phyloP scores from a whole-genome alignment of 2,888 invertebrate species.

The Drosophila fulvimacula region DNA sequence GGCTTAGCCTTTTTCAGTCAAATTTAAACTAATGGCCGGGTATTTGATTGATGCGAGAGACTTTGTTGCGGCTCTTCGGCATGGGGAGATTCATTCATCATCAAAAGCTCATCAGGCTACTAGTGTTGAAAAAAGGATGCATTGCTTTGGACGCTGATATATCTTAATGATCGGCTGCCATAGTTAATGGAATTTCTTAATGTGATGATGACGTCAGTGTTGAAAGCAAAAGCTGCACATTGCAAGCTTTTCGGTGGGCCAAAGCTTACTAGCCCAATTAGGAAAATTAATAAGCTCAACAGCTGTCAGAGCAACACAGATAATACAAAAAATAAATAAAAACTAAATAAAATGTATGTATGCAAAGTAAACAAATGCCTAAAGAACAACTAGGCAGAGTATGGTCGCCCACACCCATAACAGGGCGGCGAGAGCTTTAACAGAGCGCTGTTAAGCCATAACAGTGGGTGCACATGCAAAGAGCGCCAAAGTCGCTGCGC shows the following conservation, averaged over 20 bases:
- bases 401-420: constrained; percentile 45
- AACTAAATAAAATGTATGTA: constrained; percentile 1
- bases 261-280: constrained; percentile 39
- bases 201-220: constrained; percentile 48
- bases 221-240: constrained; percentile 21
- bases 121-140: constrained; percentile 33
- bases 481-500: constrained; percentile 41
- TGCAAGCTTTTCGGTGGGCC: constrained; percentile 25
- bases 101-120: constrained; percentile 66
- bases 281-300: constrained; percentile 46
- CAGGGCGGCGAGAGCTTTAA: constrained; percentile 49
- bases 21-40: constrained; percentile 22
- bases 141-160: constrained; percentile 15
- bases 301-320: constrained; percentile 40
- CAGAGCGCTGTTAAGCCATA: constrained; percentile 57
- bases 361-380: constrained; percentile 15
- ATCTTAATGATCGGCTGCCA: constrained; percentile 35
- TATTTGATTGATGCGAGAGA: constrained; percentile 30
- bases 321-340: constrained; percentile 12
- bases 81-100: constrained; percentile 22
- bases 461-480: constrained; percentile 52
- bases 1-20: background rate
- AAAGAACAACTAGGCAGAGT: constrained; percentile 36
- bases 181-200: background rate
- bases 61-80: constrained; percentile 21